Evolutionary conservation across 2,888 invertebrate genomes (phyloP).

Genomic region (Frankliniella fusca): DNA sequence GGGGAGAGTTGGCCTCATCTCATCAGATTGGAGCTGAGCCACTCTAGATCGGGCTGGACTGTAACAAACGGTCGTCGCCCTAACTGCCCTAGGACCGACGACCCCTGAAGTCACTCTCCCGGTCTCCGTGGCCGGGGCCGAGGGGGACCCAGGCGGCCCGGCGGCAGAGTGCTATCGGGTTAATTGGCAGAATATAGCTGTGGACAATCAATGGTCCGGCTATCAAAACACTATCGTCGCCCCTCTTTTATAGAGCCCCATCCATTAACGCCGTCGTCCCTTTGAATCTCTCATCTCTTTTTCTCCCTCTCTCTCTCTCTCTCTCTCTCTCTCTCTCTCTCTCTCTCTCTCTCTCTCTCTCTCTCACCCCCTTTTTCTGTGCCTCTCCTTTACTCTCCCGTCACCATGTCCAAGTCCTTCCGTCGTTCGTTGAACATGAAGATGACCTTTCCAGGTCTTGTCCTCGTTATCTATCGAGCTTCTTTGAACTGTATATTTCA

Average conservation of each 20-base stretch:
- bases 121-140: not conserved
- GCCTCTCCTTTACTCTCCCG: not conserved
- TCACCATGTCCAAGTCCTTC: not conserved
- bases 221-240: constrained; percentile 24
- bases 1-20: not conserved
- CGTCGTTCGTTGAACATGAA: not conserved
- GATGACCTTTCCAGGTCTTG: not conserved
- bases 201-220: constrained; percentile 8
- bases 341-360: constrained; percentile 1
- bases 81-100: not conserved
- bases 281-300: not conserved
- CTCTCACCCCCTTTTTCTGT: not conserved
- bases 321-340: constrained; percentile 1
- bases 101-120: not conserved
- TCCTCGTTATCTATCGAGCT: no score
- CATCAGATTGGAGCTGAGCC: not conserved
- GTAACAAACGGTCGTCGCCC: not conserved
- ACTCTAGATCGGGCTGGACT: not conserved
- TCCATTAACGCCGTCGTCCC: constrained; percentile 1
- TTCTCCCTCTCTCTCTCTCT: not conserved
- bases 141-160: not conserved
- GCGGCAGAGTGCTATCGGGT: constrained; percentile 4
- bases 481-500: no score
- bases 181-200: constrained; percentile 22
- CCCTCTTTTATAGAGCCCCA: not conserved